Percentiles rank a stretch among this genome's conserved stretches.
Conservation (phyloP, 2,797 vertebrate species). For the Urocyon cinereoargenteus region DNA sequence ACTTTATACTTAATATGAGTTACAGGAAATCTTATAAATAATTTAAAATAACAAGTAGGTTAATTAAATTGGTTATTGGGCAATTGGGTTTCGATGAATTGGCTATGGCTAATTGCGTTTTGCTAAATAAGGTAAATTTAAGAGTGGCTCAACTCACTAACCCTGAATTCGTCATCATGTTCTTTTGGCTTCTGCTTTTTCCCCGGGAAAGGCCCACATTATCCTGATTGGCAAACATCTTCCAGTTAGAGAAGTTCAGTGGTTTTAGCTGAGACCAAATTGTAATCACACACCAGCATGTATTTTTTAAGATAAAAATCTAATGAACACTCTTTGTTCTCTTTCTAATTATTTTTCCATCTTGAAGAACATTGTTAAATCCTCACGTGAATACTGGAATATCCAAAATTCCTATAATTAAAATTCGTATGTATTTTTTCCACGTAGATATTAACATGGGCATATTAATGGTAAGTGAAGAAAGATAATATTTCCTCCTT, state of each 20-base stretch:
- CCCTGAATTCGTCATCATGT: neutral
- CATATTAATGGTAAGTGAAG: neutral
- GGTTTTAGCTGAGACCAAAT: neutral
- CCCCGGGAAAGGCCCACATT: neutral
- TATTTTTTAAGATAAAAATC: neutral
- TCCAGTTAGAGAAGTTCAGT: neutral
- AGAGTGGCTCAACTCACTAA: neutral
- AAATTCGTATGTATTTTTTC: neutral
- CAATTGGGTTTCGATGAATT: neutral
- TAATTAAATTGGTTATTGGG: neutral
- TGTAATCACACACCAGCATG: neutral
- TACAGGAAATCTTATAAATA: neutral
- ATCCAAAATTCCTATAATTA: neutral
- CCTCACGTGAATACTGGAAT: neutral
- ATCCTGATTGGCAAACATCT: neutral
- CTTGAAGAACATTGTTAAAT: neutral
- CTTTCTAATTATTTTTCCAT: neutral
- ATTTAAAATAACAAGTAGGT: conserved; percentile 38
- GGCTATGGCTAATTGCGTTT: neutral
- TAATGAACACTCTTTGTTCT: neutral
- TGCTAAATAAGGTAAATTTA: conserved; percentile 11
- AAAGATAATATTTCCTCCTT: neutral
- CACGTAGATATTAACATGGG: neutral
- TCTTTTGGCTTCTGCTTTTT: neutral
- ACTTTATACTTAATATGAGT: conserved; percentile 6